Percentiles rank a stretch among this genome's conserved stretches.
Conservation (phyloP, 2,797 vertebrate species). For the Spheniscus humboldti region DNA sequence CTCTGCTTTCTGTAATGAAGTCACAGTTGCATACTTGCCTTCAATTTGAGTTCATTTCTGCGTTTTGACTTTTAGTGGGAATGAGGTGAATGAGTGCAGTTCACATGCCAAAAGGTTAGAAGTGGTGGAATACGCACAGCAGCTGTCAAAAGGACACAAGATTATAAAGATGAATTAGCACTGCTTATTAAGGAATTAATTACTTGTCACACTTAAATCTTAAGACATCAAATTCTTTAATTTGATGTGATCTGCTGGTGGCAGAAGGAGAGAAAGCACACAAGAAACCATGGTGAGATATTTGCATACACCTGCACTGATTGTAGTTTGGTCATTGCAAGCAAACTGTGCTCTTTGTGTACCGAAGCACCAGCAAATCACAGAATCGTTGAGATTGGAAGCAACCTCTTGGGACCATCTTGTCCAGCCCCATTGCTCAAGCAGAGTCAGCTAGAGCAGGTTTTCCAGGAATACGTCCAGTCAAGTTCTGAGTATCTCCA, state of each 20-base stretch:
- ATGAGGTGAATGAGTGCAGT: not conserved
- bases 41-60: not conserved
- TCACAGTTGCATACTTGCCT: not conserved
- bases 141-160: not conserved
- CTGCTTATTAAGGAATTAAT: not conserved
- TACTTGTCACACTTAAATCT: not conserved
- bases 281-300: not conserved
- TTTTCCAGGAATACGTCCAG: not conserved
- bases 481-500: not conserved
- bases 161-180: not conserved
- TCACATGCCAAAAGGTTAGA: not conserved
- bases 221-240: not conserved
- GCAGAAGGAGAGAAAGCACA: not conserved
- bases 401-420: not conserved
- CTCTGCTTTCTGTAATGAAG: not conserved
- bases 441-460: not conserved
- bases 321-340: not conserved
- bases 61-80: not conserved
- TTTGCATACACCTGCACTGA: not conserved
- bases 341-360: not conserved
- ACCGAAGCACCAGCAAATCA: not conserved
- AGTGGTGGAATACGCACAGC: not conserved
- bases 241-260: not conserved
- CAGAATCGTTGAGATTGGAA: not conserved
- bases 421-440: not conserved